Conservation (phyloP, 2,797 vertebrate genomes). For the Vireo griseus region DNA sequence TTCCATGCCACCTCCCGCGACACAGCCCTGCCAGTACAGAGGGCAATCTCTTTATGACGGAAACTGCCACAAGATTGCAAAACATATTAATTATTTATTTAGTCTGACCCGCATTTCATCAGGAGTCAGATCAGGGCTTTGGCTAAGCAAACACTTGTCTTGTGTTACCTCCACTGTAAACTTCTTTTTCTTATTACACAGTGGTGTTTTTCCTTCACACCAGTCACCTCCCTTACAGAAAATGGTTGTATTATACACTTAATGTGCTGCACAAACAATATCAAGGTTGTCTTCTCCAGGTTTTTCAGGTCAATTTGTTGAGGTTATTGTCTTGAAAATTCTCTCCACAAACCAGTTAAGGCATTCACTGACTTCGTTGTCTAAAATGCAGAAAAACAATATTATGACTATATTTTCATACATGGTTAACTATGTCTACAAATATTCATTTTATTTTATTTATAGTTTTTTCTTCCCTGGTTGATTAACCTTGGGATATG, state of each 20-base stretch:
- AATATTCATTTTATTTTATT: background rate
- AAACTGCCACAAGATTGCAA: background rate
- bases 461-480: background rate
- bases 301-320: background rate
- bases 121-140: background rate
- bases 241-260: background rate
- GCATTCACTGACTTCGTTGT: background rate
- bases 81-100: background rate
- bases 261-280: background rate
- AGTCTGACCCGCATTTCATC: background rate
- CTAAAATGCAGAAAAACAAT: background rate
- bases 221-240: background rate
- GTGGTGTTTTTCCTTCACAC: background rate
- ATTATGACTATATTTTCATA: background rate
- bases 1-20: rapidly evolving
- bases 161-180: background rate
- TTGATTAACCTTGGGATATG: background rate
- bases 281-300: background rate
- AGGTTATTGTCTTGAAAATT: background rate
- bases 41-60: background rate
- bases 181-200: background rate
- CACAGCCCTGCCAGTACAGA: background rate
- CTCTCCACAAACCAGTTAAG: background rate
- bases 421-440: background rate
- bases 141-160: background rate